Conservation (phyloP, 2,888 invertebrate species). For the Leptinotarsa rubiginosa region DNA sequence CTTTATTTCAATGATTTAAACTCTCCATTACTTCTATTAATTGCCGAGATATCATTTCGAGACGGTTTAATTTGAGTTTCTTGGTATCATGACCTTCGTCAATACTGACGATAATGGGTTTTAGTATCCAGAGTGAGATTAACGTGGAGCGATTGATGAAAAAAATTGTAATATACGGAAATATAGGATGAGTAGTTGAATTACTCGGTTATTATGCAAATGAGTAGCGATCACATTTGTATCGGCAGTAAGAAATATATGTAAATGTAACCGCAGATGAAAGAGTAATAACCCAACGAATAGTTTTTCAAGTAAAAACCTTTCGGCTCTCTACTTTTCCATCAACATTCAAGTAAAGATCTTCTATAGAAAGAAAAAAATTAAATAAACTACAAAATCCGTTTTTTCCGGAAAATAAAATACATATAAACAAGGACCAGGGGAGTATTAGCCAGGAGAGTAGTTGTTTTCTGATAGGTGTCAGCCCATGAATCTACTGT, state of each 20-base stretch:
- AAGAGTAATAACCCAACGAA: slow-evolving; percentile 1
- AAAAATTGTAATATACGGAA: slow-evolving; percentile 18
- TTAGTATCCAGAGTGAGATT: neutral
- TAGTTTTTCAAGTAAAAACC: no score
- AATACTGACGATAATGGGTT: slow-evolving; percentile 13
- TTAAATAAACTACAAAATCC: no score
- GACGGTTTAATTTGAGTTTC: slow-evolving; percentile 16
- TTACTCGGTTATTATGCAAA: slow-evolving; percentile 9
- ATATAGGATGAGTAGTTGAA: slow-evolving; percentile 5
- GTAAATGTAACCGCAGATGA: neutral
- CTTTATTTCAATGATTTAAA: slow-evolving; percentile 23
- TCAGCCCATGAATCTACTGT: no score
- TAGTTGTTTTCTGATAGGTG: no score
- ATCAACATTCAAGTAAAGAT: no score
- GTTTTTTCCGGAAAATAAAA: no score
- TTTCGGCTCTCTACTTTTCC: no score
- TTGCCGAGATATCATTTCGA: slow-evolving; percentile 27
- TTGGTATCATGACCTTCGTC: slow-evolving; percentile 10
- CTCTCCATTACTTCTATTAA: slow-evolving; percentile 23
- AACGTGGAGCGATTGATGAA: neutral
- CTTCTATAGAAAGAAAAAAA: no score
- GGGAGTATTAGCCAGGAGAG: no score
- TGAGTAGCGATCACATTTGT: neutral
- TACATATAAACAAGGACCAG: no score
- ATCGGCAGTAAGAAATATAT: slow-evolving; percentile 5